Conservation (phyloP, 1,140 invertebrate genomes). For the Ips nitidus region DNA sequence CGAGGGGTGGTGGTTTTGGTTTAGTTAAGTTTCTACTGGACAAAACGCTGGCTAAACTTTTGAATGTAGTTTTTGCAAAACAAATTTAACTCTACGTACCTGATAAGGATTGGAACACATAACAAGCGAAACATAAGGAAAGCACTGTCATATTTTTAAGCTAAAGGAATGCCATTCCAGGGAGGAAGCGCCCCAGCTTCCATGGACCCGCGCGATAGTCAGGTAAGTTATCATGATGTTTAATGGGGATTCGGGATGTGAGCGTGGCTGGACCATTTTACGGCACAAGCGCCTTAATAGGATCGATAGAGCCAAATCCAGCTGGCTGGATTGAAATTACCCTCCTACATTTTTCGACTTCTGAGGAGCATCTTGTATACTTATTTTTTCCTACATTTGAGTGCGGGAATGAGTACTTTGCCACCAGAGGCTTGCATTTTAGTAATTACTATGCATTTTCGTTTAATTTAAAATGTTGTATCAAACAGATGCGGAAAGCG, state of each 20-base stretch:
- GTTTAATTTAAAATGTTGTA: no score
- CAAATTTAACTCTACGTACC: background rate
- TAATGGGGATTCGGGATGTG: background rate
- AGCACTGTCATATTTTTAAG: slow-evolving; percentile 31
- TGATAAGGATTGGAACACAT: background rate
- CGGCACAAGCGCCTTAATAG: slow-evolving; percentile 31
- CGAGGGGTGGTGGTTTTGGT: slow-evolving; percentile 32
- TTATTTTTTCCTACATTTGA: no score
- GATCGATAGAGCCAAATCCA: slow-evolving; percentile 44
- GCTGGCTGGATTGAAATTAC: no score
- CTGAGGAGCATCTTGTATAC: no score
- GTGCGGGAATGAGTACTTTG: no score
- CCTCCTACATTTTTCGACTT: no score
- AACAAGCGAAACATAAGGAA: slow-evolving; percentile 18
- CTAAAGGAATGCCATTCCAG: slow-evolving; percentile 28
- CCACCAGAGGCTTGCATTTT: no score
- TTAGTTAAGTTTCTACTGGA: slow-evolving; percentile 36
- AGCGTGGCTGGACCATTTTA: slow-evolving; percentile 21
- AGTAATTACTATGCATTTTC: no score
- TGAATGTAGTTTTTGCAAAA: background rate
- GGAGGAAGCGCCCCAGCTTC: slow-evolving; percentile 35
- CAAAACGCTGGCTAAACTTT: slow-evolving; percentile 12
- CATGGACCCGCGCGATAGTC: background rate
- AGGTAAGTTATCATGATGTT: background rate
- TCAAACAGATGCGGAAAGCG: no score